Evolutionary conservation across 2,888 invertebrate species (phyloP).

Genomic region (Lepidocyrtoides sp.): DNA sequence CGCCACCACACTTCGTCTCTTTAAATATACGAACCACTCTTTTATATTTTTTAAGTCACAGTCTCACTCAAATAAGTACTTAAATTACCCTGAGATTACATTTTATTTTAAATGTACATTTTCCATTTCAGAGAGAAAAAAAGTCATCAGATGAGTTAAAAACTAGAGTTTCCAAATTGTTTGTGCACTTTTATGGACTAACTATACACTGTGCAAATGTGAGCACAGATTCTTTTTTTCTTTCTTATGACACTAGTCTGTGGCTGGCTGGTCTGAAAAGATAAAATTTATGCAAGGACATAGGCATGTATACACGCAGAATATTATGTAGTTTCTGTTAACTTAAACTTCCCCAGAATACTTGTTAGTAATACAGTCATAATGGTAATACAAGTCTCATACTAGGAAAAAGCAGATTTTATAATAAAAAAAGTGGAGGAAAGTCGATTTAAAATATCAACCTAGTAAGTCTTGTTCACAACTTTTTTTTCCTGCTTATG

Average conservation of each 20-base stretch:
- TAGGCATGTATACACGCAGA: not conserved
- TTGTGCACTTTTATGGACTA: slow-evolving; percentile 21
- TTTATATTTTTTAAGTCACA: slow-evolving; percentile 11
- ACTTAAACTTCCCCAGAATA: slow-evolving; percentile 1
- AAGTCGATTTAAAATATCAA: slow-evolving; percentile 33
- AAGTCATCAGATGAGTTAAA: slow-evolving; percentile 14
- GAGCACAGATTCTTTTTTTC: not conserved
- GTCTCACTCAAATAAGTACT: slow-evolving; percentile 35
- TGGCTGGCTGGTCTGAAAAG: slow-evolving; percentile 21
- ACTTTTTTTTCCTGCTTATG: not conserved
- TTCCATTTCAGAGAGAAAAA: slow-evolving; percentile 25
- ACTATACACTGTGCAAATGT: not conserved
- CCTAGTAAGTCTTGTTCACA: not conserved
- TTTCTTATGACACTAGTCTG: not conserved
- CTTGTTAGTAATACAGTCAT: not conserved
- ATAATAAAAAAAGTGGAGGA: not conserved
- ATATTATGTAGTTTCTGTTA: not conserved
- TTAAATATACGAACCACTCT: not conserved
- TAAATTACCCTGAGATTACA: slow-evolving; percentile 65
- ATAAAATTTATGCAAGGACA: slow-evolving; percentile 56
- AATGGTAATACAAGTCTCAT: not conserved
- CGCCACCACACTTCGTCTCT: not conserved
- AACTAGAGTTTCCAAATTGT: slow-evolving; percentile 38
- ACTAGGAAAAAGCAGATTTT: not conserved
- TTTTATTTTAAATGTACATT: slow-evolving; percentile 41